Percentiles rank a stretch among this genome's conserved stretches.
phyloP scores from a whole-genome alignment of 2,797 vertebrate species.

The Varecia variegata region DNA sequence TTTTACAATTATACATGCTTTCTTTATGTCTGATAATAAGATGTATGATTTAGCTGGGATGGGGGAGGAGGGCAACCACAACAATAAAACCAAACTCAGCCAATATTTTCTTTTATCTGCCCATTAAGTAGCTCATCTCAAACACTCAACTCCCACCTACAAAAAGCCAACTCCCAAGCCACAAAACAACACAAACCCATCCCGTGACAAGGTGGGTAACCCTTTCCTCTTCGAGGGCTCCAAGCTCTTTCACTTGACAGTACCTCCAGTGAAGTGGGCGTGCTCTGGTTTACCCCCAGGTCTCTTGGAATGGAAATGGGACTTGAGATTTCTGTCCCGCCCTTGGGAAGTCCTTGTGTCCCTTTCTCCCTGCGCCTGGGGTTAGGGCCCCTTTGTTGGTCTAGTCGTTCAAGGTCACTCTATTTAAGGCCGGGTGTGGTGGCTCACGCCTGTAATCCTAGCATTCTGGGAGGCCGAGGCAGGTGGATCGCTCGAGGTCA shows the following conservation, averaged over 20 bases:
- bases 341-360: not conserved
- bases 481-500: too few relatives aligned
- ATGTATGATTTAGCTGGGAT: not conserved
- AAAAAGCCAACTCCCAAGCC: not conserved
- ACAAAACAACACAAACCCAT: not conserved
- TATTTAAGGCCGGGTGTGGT: too few relatives aligned
- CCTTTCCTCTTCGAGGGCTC: not conserved
- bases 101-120: not conserved
- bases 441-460: too few relatives aligned
- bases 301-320: not conserved
- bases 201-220: not conserved
- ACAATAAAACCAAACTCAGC: not conserved
- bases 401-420: not conserved
- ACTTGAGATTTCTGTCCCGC: not conserved
- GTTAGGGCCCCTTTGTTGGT: not conserved
- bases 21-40: not conserved
- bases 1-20: not conserved
- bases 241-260: not conserved
- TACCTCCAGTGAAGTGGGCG: not conserved
- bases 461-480: too few relatives aligned
- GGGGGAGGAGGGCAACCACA: not conserved
- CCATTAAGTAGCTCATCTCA: not conserved
- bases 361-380: not conserved
- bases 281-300: not conserved
- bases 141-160: not conserved